A percentile compares a stretch with the other conserved stretches of the same genome.
phyloP scores from a whole-genome alignment of 2,888 invertebrate genomes.

The Scaptomyza parva region DNA sequence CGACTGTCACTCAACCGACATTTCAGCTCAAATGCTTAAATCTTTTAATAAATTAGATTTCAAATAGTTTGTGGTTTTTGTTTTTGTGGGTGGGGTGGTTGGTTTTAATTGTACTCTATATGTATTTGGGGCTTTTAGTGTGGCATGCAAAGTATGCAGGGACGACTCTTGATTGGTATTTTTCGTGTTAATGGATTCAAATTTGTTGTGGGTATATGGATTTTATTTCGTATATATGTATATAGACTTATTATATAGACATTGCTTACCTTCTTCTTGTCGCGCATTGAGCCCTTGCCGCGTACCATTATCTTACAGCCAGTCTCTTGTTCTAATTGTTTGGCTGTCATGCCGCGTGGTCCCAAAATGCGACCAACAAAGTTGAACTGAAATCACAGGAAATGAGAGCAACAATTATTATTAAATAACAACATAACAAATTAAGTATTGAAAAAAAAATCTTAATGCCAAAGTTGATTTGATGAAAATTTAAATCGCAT shows the following conservation, averaged over 20 bases:
- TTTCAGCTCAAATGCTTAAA: constrained; percentile 26
- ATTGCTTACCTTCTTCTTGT: constrained; percentile 98
- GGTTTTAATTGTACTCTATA: neutral
- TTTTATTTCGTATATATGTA: neutral
- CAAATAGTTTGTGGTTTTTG: constrained; percentile 21
- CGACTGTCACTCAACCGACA: constrained; percentile 66
- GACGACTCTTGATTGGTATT: constrained; percentile 15
- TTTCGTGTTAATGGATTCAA: constrained; percentile 12
- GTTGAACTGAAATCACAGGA: constrained; percentile 92
- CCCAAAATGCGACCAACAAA: constrained; percentile 99
- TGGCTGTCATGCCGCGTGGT: constrained; percentile 99
- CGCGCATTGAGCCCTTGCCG: constrained; percentile 99
- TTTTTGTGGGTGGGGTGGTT: constrained; percentile 9
- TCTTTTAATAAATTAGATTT: constrained; percentile 36
- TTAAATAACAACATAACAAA: constrained; percentile 48
- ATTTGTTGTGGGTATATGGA: neutral
- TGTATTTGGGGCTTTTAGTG: constrained; percentile 30
- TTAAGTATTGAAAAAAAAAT: constrained; percentile 14
- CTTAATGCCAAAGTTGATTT: constrained; percentile 52
- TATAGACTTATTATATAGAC: neutral
- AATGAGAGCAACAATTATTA: constrained; percentile 63
- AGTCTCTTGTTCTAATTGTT: constrained; percentile 99
- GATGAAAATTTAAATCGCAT: constrained; percentile 68
- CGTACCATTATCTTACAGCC: constrained; percentile 99
- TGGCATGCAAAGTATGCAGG: constrained; percentile 43